Evolutionary conservation across 2,797 vertebrate genomes (phyloP).

Genomic region (Aselliscus stoliczkanus): DNA sequence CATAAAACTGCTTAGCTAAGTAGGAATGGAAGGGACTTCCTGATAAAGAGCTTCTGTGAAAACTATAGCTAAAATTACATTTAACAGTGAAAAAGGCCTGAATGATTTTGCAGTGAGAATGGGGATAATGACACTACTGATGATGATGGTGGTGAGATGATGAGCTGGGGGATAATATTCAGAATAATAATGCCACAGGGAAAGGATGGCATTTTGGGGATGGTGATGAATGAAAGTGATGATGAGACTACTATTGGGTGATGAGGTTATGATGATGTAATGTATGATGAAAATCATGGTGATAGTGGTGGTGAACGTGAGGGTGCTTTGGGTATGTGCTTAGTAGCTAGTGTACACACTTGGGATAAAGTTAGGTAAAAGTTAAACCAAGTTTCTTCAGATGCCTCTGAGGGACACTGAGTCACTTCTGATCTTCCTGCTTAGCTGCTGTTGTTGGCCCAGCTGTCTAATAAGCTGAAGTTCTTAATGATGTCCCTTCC

Average conservation of each 20-base stretch:
- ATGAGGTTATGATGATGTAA: background rate
- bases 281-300: background rate
- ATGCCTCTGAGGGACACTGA: constrained; percentile 29
- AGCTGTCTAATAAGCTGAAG: constrained; percentile 37
- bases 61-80: background rate
- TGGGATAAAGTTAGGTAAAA: constrained; percentile 38
- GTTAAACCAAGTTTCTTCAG: constrained; percentile 24
- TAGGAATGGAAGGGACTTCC: background rate
- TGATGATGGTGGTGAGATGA: background rate
- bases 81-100: background rate
- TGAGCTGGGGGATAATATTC: background rate
- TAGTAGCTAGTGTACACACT: background rate
- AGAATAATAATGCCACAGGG: background rate
- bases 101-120: background rate
- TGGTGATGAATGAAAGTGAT: background rate
- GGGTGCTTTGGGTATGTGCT: background rate
- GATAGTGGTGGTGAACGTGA: background rate
- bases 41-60: background rate
- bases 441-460: background rate
- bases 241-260: background rate
- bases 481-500: constrained; percentile 56
- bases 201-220: background rate
- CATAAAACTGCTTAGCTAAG: background rate
- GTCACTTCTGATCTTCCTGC: background rate
- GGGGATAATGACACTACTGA: background rate